Base-by-base conservation (phyloP, 2,888 invertebrate genomes). In the Caenorhabditis sinica region DNA sequence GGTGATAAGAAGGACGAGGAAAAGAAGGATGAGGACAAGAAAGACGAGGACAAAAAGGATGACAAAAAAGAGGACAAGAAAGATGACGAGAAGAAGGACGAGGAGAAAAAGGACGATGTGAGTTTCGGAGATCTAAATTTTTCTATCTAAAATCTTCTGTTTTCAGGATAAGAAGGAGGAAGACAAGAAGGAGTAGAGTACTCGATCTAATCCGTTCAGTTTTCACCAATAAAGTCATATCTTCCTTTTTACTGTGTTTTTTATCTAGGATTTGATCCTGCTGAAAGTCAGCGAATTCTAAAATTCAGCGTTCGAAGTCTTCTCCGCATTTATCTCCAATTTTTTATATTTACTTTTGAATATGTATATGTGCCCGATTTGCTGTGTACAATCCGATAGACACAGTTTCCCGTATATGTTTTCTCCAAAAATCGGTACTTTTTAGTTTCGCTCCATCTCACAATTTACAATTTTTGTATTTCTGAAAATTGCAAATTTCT, bases 121-220 rank as follows among this genome's bases (percentile, higher is more conserved):
- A 23, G 53, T 53, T 53, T 53, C 17, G 15, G n/a, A 17, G 5
- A 15, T n/a, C 5, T 3, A 15, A 45, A 17, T 17, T 17, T 15
- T 45, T 15, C n/a, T 15, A 2, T 15, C n/a, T 45, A 17, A 45
- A 45, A 13, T 1, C 0, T 45, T 13, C 4, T 11, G 23, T 53
- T 53, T 53, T n/a, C 53, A 53, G 53, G 53, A 58, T 17, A 58
- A 58, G 33, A 58, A 58, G 58, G 58, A 58, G 15, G 58, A 58
- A 9, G 58, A 58, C 15, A 58, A 58, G 58, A 58, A 58, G 58
- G 58, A 58, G 30, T 28, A 33, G 33, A 58, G 15, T 23, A 23
- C 25, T 20, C 11, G 4, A 11, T 23, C 11, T n/a, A 53, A 23
- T 25, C 20, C 17, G 6, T 49, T 53, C n/a, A 20, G 9, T 25